phyloP scores from a whole-genome alignment of 2,888 invertebrate species.

The Drosophila quasianomalipes region DNA sequence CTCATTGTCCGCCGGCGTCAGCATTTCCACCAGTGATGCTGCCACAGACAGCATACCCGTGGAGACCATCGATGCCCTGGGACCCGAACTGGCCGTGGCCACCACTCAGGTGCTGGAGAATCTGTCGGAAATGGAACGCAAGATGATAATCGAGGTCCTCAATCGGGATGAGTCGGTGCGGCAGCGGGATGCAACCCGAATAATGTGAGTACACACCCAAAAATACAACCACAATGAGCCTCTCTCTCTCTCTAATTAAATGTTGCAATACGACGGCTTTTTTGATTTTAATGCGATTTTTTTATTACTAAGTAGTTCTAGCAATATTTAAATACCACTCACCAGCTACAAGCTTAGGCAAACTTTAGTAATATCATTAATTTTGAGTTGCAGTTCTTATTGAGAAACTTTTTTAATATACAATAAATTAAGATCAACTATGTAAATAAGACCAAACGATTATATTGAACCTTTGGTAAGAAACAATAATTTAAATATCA shows the following conservation, averaged over 20 bases:
- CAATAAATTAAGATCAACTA: not conserved
- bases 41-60: constrained; percentile 75
- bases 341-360: not conserved
- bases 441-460: not conserved
- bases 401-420: not conserved
- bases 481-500: not conserved
- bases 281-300: not conserved
- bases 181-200: constrained; percentile 86
- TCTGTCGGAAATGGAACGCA: constrained; percentile 85
- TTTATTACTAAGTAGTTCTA: not conserved
- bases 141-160: constrained; percentile 87
- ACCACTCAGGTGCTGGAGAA: constrained; percentile 84
- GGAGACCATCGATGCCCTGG: constrained; percentile 82
- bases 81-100: constrained; percentile 83
- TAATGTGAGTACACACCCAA: constrained; percentile 86
- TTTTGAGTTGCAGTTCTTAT: not conserved
- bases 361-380: not conserved
- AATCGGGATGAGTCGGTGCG: constrained; percentile 87
- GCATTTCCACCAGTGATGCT: constrained; percentile 62
- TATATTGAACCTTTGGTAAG: not conserved
- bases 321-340: no score
- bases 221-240: not conserved
- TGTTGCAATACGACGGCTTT: not conserved
- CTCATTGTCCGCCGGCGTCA: constrained; percentile 41
- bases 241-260: constrained; percentile 8